These are phyloP conservation scores for Zapornia atra DNA, from an alignment of 2,113 vertebrate genomes.

Conservation along the genomic window DNA sequence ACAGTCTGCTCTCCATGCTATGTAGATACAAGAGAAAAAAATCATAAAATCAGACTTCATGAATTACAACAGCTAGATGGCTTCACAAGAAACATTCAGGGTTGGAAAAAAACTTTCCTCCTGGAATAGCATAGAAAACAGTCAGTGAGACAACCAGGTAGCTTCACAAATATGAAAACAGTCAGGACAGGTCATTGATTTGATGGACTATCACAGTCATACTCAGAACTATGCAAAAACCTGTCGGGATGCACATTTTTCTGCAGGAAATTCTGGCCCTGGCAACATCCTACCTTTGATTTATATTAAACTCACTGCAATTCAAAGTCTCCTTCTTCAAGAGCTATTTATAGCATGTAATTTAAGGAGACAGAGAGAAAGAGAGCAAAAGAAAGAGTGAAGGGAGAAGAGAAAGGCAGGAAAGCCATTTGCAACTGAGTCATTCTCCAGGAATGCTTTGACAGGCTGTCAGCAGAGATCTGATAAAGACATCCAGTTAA, in stretches of 20 bases:
- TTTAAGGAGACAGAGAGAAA: neutral
- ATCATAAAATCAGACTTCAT: neutral
- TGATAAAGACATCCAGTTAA: slow-evolving; percentile 39
- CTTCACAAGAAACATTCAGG: neutral
- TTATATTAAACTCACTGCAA: neutral
- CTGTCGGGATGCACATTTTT: neutral
- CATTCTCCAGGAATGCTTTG: slow-evolving; percentile 22
- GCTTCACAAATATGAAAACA: neutral
- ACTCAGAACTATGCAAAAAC: neutral
- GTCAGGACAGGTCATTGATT: neutral
- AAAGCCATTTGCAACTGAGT: slow-evolving; percentile 25
- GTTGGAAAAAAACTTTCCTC: neutral
- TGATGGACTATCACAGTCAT: neutral
- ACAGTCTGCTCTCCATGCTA: neutral
- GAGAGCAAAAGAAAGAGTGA: neutral
- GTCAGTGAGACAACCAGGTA: neutral
- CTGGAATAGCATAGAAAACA: neutral
- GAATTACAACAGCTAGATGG: neutral
- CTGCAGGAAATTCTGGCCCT: neutral
- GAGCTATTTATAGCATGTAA: slow-evolving; percentile 1
- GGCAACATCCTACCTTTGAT: neutral
- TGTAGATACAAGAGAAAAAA: neutral
- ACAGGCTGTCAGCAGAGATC: slow-evolving; percentile 48
- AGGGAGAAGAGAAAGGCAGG: slow-evolving; percentile 3
- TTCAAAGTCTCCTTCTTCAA: slow-evolving; percentile 1